Base-by-base conservation (phyloP, 2,113 vertebrate genomes). In the Ptilonorhynchus violaceus region DNA sequence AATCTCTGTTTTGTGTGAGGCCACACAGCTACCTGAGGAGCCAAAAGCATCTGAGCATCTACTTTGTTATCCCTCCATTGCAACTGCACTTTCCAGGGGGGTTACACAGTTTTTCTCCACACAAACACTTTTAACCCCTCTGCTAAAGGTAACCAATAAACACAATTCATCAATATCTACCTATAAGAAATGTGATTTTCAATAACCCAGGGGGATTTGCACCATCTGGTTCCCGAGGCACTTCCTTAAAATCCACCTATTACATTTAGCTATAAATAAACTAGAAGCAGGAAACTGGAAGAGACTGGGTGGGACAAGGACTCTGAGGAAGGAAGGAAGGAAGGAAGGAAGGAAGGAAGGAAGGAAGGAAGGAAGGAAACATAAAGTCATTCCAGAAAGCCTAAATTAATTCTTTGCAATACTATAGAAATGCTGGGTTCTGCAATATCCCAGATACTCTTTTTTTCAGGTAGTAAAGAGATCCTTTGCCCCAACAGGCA, bases 201-300 rank as follows among this genome's bases (percentile, higher is more conserved):
- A 76, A 5, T 66, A 85, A 92, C n/a, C 60, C 13, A 18, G 31
- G 16, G 11, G 9, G 13, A 62, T 64, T 85, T 92, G 46, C 25
- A 33, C 23, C 60, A 28, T 23, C 44, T 72, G 28, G 14, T 69
- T 56, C 16, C 37, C 0, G 0, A 70, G 23, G 37, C 27, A 33
- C 22, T 68, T 77, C 58, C 25, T 74, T 69, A 89, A 76, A 84
- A 44, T 13, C 35, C 35, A 91, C 44, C 27, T 82, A 68, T 47
- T 53, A 31, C 8, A 9, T 49, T 44, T 60, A 89, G 16, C 30
- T 92, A 62, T 72, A 94, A 92, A 91, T 91, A 91, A 75, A 94
- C 52, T 28, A 78, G 59, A 87, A 92, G 68, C 88, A 84, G 86
- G 91, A 96, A 96, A 68, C 50, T 95, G 73, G 42, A 91, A 81